Evolutionary conservation across 2,113 vertebrate genomes (phyloP).

Genomic region (Gallinago undulata): DNA sequence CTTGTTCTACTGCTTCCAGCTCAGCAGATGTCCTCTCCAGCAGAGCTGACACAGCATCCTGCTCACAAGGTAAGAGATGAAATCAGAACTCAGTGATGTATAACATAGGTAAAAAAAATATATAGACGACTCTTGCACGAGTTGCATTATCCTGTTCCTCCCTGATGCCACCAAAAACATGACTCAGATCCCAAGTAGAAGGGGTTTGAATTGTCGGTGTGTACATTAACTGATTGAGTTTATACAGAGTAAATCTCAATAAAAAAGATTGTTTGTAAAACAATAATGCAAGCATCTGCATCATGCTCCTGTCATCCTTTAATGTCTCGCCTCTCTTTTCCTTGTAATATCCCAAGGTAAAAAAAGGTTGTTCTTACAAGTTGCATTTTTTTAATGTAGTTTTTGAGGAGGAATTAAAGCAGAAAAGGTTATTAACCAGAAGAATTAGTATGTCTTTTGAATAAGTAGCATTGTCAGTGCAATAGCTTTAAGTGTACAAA

Average conservation of each 20-base stretch:
- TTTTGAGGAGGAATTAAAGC: not conserved
- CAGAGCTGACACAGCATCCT: slow-evolving; percentile 84
- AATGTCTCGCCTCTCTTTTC: not conserved
- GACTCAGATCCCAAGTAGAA: not conserved
- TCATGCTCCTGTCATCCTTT: not conserved
- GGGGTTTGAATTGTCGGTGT: not conserved
- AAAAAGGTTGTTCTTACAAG: not conserved
- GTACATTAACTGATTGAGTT: not conserved
- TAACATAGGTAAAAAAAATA: not conserved
- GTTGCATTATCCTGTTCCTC: not conserved
- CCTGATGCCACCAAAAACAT: not conserved
- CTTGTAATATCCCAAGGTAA: not conserved
- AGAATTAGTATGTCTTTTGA: not conserved
- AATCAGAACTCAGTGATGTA: not conserved
- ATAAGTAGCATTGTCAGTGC: not conserved
- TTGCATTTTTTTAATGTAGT: not conserved
- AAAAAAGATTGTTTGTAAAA: not conserved
- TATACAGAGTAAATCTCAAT: not conserved
- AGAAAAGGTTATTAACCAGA: not conserved
- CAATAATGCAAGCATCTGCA: not conserved
- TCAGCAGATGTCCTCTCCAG: slow-evolving; percentile 84
- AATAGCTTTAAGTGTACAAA: not conserved
- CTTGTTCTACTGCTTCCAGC: slow-evolving; percentile 81
- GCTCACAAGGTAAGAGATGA: not conserved
- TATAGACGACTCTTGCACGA: not conserved